Evolutionary conservation across 2,797 vertebrate genomes (phyloP).

Genomic region (Hipposideros larvatus): DNA sequence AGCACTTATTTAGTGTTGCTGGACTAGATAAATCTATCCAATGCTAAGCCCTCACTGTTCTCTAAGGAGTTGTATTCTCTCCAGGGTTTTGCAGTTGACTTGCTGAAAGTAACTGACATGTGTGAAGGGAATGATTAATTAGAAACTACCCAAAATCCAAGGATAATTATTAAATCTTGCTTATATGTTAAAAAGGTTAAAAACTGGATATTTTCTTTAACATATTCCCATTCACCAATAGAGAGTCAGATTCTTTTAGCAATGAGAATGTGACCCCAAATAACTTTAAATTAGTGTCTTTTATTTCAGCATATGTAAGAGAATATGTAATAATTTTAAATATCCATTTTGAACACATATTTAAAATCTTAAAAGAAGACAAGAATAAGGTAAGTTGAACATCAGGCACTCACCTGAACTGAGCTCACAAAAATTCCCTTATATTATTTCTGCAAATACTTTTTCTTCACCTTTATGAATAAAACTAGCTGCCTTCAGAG

Average conservation of each 20-base stretch:
- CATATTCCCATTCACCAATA: neutral
- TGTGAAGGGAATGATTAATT: conserved; percentile 76
- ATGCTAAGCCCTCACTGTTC: conserved; percentile 13
- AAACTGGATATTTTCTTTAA: conserved; percentile 36
- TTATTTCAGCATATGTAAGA: conserved; percentile 67
- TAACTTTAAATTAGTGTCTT: conserved; percentile 73
- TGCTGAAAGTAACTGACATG: conserved; percentile 76
- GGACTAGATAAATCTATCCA: conserved; percentile 53
- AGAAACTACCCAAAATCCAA: conserved; percentile 63
- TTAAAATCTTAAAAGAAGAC: conserved; percentile 50
- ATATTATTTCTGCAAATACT: conserved; percentile 79
- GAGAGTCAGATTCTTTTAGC: conserved; percentile 42
- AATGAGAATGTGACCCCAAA: conserved; percentile 38
- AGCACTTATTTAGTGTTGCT: conserved; percentile 62
- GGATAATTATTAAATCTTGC: conserved; percentile 72
- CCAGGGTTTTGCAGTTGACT: conserved; percentile 80
- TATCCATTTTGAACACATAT: conserved; percentile 73
- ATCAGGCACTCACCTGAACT: conserved; percentile 68
- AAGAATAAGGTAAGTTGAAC: conserved; percentile 66
- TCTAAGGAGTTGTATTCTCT: conserved; percentile 40
- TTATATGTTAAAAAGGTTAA: conserved; percentile 36
- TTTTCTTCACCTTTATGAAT: conserved; percentile 63
- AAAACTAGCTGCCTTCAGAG: conserved; percentile 71
- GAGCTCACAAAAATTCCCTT: conserved; percentile 63
- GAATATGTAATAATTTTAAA: conserved; percentile 56